Evolutionary conservation across 1,140 invertebrate species (phyloP).

Genomic region (Coelopa frigida): DNA sequence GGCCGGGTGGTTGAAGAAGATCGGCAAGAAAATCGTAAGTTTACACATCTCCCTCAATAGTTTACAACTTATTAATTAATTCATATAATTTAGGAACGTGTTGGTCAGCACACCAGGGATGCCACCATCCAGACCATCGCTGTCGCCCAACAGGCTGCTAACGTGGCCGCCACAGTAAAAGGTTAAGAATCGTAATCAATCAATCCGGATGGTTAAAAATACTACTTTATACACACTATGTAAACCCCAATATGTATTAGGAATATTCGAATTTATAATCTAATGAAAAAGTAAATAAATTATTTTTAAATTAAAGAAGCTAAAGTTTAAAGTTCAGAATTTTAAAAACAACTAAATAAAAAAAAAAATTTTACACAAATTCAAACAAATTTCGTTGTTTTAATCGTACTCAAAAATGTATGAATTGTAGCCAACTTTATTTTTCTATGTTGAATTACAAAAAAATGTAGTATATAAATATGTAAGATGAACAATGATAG

Average conservation of each 20-base stretch:
- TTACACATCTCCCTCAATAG: too few species aligned
- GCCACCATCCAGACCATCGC: slow-evolving; percentile 33
- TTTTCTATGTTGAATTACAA: too few species aligned
- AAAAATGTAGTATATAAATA: too few species aligned
- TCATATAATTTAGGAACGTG: slow-evolving; percentile 25
- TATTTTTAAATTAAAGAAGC: not conserved
- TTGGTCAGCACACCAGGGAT: slow-evolving; percentile 36
- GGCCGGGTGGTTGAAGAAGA: slow-evolving; percentile 28
- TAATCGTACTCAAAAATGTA: too few species aligned
- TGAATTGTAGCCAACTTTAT: too few species aligned
- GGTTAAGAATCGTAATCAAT: not conserved
- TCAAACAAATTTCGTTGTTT: too few species aligned
- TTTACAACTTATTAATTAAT: too few species aligned
- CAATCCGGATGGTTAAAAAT: not conserved
- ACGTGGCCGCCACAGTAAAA: slow-evolving; percentile 29
- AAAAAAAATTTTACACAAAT: too few species aligned
- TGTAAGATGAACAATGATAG: too few species aligned
- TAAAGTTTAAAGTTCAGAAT: not conserved
- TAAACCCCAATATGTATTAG: not conserved
- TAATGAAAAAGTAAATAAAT: not conserved
- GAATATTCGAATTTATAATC: not conserved
- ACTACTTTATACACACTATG: not conserved
- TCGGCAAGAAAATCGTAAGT: slow-evolving; percentile 27
- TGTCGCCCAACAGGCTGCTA: slow-evolving; percentile 36
- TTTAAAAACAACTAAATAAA: too few species aligned